Base-by-base conservation (phyloP, 2,113 vertebrate genomes). In the Toxotes chatareus region DNA sequence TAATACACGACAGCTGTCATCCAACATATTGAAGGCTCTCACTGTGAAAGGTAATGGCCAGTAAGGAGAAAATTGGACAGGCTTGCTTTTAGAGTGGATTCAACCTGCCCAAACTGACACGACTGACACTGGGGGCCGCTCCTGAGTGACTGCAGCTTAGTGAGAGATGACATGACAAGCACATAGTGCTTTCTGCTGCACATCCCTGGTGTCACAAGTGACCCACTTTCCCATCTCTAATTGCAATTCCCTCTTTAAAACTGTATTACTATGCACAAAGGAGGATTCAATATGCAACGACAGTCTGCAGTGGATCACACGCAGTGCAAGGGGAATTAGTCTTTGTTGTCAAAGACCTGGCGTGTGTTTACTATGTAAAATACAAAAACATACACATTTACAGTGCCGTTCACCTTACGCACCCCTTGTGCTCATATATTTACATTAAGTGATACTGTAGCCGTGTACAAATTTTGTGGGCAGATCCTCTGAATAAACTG, bases 221-320 rank as follows among this genome's bases (percentile, higher is more conserved):
- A 90, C 92, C 91, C 89, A 89, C 86, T 88, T 88, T 23, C 56
- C 63, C 46, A 55, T 31, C 19, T 61, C 80, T 88, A 87, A 91
- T 90, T 91, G 86, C 82, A 68, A 67, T 83, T 86, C 84, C 84
- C 83, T 86, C 71, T 88, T 88, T 86, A 88, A 82, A 88, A 80
- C 66, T 86, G 83, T 56, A 78, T 76, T 36, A 60, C 44, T 44
- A 31, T 51, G 40, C 79, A 87, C 72, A 77, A 66, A 44, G 21
- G 67, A 63, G 7, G 76, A 76, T 32, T 72, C 61, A 60, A 1
- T 14, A 44, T 23, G 56, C 67, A 38, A 1, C 59, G 23, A 1
- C 21, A 21, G 40, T 65, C 64, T 57, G 51, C 73, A 17, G 73
- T 7, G n/a, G 66, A 51, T 80, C 68, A 21, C 38, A 69, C 6